Conservation (phyloP, 2,113 vertebrate genomes). For the Salvator merianae region DNA sequence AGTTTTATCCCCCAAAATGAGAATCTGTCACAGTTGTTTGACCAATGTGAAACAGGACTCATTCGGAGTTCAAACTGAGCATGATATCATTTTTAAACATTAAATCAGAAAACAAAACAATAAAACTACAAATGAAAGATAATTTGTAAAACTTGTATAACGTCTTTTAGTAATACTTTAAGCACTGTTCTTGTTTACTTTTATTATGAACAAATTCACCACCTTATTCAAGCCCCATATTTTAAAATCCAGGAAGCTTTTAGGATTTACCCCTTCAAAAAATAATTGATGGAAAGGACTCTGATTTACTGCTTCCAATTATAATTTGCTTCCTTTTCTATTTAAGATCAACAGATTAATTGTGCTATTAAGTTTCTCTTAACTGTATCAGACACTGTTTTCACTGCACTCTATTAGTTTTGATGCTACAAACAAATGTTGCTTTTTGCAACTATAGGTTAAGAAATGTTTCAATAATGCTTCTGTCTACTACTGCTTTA, state of each 20-base stretch:
- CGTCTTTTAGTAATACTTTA: not conserved
- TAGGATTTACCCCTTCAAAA: not conserved
- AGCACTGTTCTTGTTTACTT: too few relatives aligned
- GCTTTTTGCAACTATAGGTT: not conserved
- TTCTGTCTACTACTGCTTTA: not conserved
- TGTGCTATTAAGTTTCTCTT: not conserved
- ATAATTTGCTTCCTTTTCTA: not conserved
- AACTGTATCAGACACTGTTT: not conserved
- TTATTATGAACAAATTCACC: not conserved
- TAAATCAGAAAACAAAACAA: not conserved
- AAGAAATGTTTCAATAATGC: not conserved
- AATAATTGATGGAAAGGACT: not conserved
- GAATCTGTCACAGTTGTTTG: slow-evolving; percentile 14
- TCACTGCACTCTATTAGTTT: not conserved
- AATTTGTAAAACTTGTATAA: not conserved
- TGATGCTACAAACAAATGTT: not conserved
- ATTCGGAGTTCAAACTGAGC: slow-evolving; percentile 29
- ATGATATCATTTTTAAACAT: not conserved
- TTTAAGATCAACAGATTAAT: not conserved
- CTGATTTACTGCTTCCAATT: not conserved
- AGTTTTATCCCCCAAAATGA: slow-evolving; percentile 1
- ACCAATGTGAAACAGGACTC: not conserved
- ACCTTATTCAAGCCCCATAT: not conserved
- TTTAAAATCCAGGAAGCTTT: not conserved
- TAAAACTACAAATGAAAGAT: slow-evolving; percentile 19